These are phyloP conservation scores for Salarias fasciatus DNA, from an alignment of 2,797 vertebrate genomes.

Conservation along the genomic window DNA sequence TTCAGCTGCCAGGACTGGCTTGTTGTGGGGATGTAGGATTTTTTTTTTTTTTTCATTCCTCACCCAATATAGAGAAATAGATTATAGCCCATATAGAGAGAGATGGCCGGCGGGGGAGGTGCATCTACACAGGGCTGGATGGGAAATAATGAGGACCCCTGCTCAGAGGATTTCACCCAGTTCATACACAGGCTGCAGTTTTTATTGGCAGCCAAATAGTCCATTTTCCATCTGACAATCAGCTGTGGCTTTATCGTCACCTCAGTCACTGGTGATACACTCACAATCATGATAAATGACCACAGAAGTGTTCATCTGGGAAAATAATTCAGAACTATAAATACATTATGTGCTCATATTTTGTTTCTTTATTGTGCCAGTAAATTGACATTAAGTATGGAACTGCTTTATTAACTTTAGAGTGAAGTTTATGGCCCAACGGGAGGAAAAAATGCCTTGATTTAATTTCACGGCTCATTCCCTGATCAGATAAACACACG, in stretches of 20 bases:
- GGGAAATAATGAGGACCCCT: constrained; percentile 62
- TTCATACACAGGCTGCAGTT: constrained; percentile 46
- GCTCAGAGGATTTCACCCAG: constrained; percentile 60
- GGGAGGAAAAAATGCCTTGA: background rate
- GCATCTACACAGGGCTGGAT: constrained; percentile 55
- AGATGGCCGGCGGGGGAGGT: constrained; percentile 69
- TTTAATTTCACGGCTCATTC: constrained; percentile 9
- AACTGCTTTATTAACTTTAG: constrained; percentile 9
- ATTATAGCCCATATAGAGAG: constrained; percentile 43
- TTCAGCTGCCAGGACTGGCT: constrained; percentile 53
- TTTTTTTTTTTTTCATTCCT: constrained; percentile 13
- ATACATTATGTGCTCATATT: constrained; percentile 3
- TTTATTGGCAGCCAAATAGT: constrained; percentile 44
- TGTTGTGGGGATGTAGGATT: constrained; percentile 63
- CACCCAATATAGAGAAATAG: constrained; percentile 20
- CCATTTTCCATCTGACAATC: constrained; percentile 31
- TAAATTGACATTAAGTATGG: constrained; percentile 7
- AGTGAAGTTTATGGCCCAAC: background rate
- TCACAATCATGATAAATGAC: constrained; percentile 36
- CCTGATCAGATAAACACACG: constrained; percentile 20
- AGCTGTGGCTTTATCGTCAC: constrained; percentile 22
- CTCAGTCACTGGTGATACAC: constrained; percentile 6
- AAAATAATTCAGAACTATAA: constrained; percentile 17
- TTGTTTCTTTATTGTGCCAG: too few relatives aligned
- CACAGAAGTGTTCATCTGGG: constrained; percentile 32